phyloP scores from a whole-genome alignment of 2,797 vertebrate genomes.

The Vultur gryphus region DNA sequence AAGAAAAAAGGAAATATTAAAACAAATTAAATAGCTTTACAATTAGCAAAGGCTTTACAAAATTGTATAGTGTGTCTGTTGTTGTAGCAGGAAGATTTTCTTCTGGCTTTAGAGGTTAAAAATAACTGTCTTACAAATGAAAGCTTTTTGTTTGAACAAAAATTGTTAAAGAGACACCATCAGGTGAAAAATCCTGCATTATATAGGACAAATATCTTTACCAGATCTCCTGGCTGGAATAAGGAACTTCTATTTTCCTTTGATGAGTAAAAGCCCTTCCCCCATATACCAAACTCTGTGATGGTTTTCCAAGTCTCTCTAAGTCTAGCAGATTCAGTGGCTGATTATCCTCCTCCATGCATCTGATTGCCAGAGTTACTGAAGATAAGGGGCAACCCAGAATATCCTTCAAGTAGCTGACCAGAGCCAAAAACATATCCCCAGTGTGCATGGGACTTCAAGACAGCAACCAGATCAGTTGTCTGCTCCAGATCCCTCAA shows the following conservation, averaged over 20 bases:
- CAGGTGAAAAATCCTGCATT: background rate
- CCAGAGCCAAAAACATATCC: background rate
- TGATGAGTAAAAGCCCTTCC: background rate
- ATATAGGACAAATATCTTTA: background rate
- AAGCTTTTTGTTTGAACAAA: background rate
- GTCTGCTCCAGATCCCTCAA: background rate
- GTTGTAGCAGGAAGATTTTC: background rate
- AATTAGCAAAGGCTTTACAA: conserved; percentile 7
- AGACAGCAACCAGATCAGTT: background rate
- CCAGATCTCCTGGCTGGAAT: background rate
- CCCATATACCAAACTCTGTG: background rate
- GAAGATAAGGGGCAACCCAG: background rate
- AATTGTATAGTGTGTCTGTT: background rate
- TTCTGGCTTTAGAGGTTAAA: conserved; percentile 4
- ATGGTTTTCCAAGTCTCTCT: background rate
- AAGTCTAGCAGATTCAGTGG: background rate
- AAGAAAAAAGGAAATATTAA: conserved; percentile 28
- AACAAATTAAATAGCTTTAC: background rate
- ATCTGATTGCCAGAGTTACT: background rate
- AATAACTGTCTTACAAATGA: conserved; percentile 4
- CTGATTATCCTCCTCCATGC: background rate
- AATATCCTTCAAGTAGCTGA: background rate
- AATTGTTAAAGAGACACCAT: background rate
- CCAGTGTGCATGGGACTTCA: background rate
- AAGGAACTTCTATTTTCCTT: background rate